Evolutionary conservation across 2,113 vertebrate genomes (phyloP).

Genomic region (Oreochromis spilurus): DNA sequence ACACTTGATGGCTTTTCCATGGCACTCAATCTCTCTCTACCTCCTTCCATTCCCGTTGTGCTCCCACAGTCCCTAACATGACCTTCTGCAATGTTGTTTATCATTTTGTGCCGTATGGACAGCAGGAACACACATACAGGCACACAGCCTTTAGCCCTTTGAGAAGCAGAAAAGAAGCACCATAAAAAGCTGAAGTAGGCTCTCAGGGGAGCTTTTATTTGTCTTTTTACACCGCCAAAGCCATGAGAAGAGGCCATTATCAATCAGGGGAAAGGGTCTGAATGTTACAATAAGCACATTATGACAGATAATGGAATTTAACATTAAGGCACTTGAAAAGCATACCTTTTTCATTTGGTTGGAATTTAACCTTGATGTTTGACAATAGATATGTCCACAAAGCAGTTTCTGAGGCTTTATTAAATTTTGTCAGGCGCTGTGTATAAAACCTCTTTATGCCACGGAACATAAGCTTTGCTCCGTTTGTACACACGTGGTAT

Average conservation of each 20-base stretch:
- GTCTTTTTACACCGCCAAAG: background rate
- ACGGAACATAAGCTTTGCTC: background rate
- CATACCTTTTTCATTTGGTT: background rate
- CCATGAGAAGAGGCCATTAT: background rate
- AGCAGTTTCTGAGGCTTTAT: background rate
- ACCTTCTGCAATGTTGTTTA: constrained; percentile 53
- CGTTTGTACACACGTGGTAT: background rate
- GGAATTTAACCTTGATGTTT: background rate
- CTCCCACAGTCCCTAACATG: constrained; percentile 34
- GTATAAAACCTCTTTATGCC: background rate
- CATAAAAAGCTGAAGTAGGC: background rate
- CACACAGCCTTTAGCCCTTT: background rate
- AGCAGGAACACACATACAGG: background rate
- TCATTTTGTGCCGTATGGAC: constrained; percentile 25
- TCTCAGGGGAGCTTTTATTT: background rate
- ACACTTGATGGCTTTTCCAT: constrained; percentile 51
- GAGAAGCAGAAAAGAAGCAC: background rate
- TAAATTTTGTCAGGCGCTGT: background rate
- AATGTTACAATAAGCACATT: background rate
- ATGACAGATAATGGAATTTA: background rate
- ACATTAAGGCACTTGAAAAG: background rate
- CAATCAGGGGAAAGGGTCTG: background rate
- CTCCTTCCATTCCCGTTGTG: constrained; percentile 10
- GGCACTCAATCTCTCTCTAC: constrained; percentile 47
- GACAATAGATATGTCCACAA: background rate